Conservation (phyloP, 2,113 vertebrate species). For the Microcebus tavaratra region DNA sequence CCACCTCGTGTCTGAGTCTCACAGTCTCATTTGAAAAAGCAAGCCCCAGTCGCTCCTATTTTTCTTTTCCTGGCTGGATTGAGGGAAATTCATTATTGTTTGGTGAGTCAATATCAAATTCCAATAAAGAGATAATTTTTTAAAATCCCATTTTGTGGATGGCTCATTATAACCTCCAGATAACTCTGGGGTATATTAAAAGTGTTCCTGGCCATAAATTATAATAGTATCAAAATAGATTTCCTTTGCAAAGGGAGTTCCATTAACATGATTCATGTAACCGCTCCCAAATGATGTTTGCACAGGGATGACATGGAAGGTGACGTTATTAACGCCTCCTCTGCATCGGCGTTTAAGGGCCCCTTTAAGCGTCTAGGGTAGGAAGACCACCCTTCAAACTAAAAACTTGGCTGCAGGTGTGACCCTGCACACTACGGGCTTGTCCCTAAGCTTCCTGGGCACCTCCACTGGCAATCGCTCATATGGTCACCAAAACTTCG, state of each 20-base stretch:
- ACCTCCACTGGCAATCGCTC: not conserved
- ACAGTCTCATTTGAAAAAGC: not conserved
- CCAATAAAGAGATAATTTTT: conserved; percentile 69
- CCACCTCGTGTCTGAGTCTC: not conserved
- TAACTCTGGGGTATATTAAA: conserved; percentile 63
- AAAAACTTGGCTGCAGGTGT: not conserved
- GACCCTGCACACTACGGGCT: not conserved
- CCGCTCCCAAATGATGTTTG: conserved; percentile 31
- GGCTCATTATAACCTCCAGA: conserved; percentile 66
- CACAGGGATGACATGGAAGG: not conserved
- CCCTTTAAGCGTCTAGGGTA: not conserved
- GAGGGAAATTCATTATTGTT: conserved; percentile 56
- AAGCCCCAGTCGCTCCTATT: not conserved
- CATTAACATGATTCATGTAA: conserved; percentile 46
- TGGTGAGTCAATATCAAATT: conserved; percentile 61
- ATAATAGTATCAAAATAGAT: conserved; percentile 58
- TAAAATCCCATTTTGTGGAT: conserved; percentile 52
- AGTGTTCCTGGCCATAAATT: conserved; percentile 61
- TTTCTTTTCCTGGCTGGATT: not conserved
- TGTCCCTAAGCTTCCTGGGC: not conserved
- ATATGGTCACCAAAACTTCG: not conserved
- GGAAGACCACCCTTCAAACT: not conserved
- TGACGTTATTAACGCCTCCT: not conserved
- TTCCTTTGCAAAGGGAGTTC: conserved; percentile 53
- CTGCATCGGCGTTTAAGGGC: not conserved